Conservation (phyloP, 2,888 invertebrate species). For the Nebria brevicollis region DNA sequence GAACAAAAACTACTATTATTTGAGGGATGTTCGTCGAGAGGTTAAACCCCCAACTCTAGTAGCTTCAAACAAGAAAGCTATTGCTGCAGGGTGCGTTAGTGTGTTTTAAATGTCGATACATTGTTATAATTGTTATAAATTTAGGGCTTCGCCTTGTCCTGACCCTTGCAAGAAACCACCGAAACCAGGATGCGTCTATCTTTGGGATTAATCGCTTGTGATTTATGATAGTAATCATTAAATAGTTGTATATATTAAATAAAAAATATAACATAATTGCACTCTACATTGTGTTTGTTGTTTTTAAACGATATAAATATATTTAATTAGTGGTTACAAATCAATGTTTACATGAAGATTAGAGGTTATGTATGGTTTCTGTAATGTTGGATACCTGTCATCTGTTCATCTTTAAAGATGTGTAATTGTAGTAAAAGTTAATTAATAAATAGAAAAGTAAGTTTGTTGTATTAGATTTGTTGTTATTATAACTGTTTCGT, state of each 20-base stretch:
- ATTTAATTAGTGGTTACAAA: too few species aligned
- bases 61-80: constrained; percentile 51
- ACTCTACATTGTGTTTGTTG: too few species aligned
- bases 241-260: constrained; percentile 30
- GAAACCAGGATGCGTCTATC: constrained; percentile 24
- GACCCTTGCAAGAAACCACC: constrained; percentile 17
- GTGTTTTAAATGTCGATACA: background rate
- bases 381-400: background rate
- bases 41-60: constrained; percentile 75
- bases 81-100: constrained; percentile 16
- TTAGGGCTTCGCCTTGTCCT: background rate
- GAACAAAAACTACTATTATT: constrained; percentile 84
- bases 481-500: background rate
- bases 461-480: background rate
- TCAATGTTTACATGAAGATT: too few species aligned
- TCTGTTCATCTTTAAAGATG: too few species aligned
- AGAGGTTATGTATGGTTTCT: background rate
- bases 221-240: background rate
- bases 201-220: constrained; percentile 24
- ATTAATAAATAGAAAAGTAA: background rate
- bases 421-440: background rate
- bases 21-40: constrained; percentile 84
- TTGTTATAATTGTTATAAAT: background rate
- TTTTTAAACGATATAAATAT: too few species aligned
- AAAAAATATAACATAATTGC: constrained; percentile 4